A percentile compares a stretch with the other conserved stretches of the same genome.
Conservation (phyloP, 2,888 invertebrate species). For the Leptinotarsa juncta region DNA sequence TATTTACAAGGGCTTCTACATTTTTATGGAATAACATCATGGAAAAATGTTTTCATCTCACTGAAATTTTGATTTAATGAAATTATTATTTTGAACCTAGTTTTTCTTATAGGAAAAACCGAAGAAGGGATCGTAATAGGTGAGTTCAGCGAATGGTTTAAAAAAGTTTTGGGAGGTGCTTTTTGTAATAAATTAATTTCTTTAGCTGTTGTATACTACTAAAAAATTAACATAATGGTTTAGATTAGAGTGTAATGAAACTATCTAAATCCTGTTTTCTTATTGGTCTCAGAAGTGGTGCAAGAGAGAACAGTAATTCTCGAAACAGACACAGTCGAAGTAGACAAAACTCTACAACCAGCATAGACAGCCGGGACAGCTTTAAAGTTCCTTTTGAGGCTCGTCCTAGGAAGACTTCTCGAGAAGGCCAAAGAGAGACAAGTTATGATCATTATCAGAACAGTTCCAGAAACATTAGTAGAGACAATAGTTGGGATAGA, state of each 20-base stretch:
- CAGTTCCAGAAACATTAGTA: slow-evolving; percentile 57
- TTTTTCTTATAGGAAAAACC: slow-evolving; percentile 51
- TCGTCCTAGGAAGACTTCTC: slow-evolving; percentile 50
- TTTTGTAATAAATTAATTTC: background rate
- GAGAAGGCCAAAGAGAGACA: slow-evolving; percentile 55
- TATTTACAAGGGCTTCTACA: too few species aligned
- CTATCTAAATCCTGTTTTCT: background rate
- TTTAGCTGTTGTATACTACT: background rate
- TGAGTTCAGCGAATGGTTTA: slow-evolving; percentile 39
- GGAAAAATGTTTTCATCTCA: background rate
- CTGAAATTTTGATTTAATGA: slow-evolving; percentile 6
- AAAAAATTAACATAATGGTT: slow-evolving; percentile 1
- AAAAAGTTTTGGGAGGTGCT: slow-evolving; percentile 4
- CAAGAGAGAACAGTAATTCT: slow-evolving; percentile 55
- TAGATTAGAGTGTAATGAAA: background rate
- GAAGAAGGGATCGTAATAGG: slow-evolving; percentile 55
- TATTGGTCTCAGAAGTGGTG: slow-evolving; percentile 51
- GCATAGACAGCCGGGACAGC: slow-evolving; percentile 53
- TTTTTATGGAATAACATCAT: too few species aligned
- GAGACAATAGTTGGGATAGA: slow-evolving; percentile 67
- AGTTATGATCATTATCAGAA: slow-evolving; percentile 59
- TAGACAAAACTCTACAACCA: slow-evolving; percentile 55
- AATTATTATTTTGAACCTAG: slow-evolving; percentile 4
- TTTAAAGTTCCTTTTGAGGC: slow-evolving; percentile 60
- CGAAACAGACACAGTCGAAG: slow-evolving; percentile 35